phyloP scores from a whole-genome alignment of 2,797 vertebrate genomes.

The Aulostomus chinensis region DNA sequence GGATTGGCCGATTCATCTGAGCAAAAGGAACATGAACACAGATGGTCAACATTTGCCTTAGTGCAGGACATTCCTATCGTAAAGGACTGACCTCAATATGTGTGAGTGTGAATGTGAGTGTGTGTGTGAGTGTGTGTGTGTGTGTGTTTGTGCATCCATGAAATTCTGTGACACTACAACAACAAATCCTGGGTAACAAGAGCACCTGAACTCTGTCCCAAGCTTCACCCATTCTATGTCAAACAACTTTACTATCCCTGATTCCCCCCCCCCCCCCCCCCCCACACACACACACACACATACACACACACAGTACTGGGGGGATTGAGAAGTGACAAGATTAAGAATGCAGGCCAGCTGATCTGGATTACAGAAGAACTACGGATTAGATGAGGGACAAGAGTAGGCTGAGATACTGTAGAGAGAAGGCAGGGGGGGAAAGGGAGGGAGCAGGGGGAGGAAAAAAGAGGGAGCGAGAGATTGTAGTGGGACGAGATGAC shows the following conservation, averaged over 20 bases:
- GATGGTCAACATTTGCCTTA: too few species aligned
- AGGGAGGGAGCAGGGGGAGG: neutral
- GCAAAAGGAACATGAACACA: slow-evolving; percentile 34
- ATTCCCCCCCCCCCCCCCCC: slow-evolving; percentile 10
- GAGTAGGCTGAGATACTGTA: slow-evolving; percentile 59
- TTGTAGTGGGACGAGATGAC: slow-evolving; percentile 49
- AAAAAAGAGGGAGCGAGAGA: neutral
- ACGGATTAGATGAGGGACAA: slow-evolving; percentile 74
- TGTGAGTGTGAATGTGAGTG: slow-evolving; percentile 8
- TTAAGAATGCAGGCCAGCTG: slow-evolving; percentile 76
- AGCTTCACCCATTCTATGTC: slow-evolving; percentile 41
- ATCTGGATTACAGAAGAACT: slow-evolving; percentile 78
- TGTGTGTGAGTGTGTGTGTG: neutral
- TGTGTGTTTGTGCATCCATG: slow-evolving; percentile 1
- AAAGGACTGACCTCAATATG: neutral
- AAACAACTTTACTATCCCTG: slow-evolving; percentile 39
- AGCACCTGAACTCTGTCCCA: slow-evolving; percentile 36
- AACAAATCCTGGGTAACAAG: slow-evolving; percentile 45
- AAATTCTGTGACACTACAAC: too few species aligned
- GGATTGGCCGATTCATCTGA: slow-evolving; percentile 91
- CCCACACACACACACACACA: slow-evolving; percentile 13
- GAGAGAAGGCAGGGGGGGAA: slow-evolving; percentile 4
- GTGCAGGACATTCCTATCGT: too few species aligned
- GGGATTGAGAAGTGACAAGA: slow-evolving; percentile 78
- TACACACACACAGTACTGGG: slow-evolving; percentile 21